Conservation (phyloP, 1,140 invertebrate genomes). For the Lepidurus arcticus region DNA sequence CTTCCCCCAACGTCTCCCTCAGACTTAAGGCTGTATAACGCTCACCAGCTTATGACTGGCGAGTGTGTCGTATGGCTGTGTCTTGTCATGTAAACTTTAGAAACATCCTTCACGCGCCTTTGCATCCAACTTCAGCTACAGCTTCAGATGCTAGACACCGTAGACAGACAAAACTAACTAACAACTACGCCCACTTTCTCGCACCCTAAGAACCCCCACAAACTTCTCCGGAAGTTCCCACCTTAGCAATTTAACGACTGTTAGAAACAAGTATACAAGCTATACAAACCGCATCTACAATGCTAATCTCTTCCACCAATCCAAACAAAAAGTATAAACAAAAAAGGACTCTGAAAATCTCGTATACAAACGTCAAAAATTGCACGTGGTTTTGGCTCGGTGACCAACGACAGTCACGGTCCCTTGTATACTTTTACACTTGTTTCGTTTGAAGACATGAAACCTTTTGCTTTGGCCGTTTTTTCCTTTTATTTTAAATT, state of each 20-base stretch:
- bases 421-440: not conserved
- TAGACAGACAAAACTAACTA: not conserved
- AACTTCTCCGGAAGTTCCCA: not conserved
- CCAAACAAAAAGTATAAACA: no score
- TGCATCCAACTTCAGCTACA: not conserved
- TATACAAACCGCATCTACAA: no score
- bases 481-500: not conserved
- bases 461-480: not conserved
- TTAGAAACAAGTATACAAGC: not conserved
- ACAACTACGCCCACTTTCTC: not conserved
- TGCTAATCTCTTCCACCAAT: no score
- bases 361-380: not conserved
- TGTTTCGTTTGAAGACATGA: not conserved
- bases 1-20: not conserved
- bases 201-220: not conserved
- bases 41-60: not conserved
- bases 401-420: conserved; percentile 15
- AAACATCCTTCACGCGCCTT: conserved; percentile 2
- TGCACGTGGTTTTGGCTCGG: conserved; percentile 1
- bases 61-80: conserved; percentile 5
- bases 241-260: not conserved
- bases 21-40: not conserved
- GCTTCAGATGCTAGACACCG: not conserved
- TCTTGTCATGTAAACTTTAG: conserved; percentile 18
- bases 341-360: not conserved